A percentile compares a stretch with the other conserved stretches of the same genome.
Evolutionary conservation across 2,797 vertebrate species (phyloP).

Genomic region (Pogoniulus pusillus): DNA sequence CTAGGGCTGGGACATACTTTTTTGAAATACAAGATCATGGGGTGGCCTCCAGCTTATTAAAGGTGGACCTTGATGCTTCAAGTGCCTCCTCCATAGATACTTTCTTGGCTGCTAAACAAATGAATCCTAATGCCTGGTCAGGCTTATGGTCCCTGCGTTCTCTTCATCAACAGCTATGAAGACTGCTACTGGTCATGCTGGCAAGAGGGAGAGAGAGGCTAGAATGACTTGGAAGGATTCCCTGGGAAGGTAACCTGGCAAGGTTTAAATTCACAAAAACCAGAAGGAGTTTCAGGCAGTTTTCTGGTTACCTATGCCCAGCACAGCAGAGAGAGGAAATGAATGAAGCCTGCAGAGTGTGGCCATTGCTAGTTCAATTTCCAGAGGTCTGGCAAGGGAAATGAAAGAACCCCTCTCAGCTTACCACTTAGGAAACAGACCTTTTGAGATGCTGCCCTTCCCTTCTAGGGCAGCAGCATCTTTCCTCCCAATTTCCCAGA

Average conservation of each 20-base stretch:
- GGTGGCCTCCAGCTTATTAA: not conserved
- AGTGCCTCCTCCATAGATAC: not conserved
- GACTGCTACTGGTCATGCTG: not conserved
- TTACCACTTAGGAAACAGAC: not conserved
- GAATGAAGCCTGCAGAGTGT: not conserved
- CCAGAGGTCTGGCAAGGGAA: not conserved
- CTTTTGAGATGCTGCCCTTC: not conserved
- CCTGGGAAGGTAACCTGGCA: not conserved
- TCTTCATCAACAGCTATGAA: not conserved
- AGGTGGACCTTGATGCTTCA: not conserved
- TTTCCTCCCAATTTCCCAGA: not conserved
- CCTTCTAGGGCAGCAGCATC: not conserved
- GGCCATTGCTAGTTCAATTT: not conserved
- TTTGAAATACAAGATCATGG: not conserved
- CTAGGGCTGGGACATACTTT: not conserved
- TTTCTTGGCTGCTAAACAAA: not conserved
- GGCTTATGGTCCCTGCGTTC: not conserved
- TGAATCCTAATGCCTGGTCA: not conserved
- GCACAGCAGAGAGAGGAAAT: not conserved
- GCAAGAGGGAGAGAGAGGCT: not conserved
- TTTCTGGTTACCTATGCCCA: not conserved
- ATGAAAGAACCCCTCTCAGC: accelerated
- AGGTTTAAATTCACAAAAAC: not conserved
- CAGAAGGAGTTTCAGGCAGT: not conserved
- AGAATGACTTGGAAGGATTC: not conserved